A percentile compares a stretch with the other conserved stretches of the same genome.
These are phyloP conservation scores for Brachyhypopomus occidentalis DNA, from an alignment of 2,113 vertebrate species.

Conservation along the genomic window DNA sequence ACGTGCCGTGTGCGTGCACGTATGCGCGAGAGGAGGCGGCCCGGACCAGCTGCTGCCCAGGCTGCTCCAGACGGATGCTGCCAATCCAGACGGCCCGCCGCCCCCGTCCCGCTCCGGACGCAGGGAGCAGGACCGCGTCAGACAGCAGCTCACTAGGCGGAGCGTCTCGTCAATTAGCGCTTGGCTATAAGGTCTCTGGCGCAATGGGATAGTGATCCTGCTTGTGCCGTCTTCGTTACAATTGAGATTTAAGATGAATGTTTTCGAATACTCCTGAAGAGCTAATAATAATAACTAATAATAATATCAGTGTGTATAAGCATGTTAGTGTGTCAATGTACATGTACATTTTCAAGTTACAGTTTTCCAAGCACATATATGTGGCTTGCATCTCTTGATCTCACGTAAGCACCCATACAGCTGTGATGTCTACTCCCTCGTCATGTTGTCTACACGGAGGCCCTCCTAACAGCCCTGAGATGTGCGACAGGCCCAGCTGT, in stretches of 20 bases:
- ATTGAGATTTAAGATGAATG: no score
- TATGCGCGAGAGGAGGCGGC: not conserved
- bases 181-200: no score
- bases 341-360: not conserved
- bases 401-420: not conserved
- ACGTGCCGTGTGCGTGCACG: not conserved
- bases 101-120: not conserved
- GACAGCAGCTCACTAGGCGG: not conserved
- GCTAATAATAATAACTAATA: no score
- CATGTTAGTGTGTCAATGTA: not conserved
- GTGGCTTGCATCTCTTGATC: not conserved
- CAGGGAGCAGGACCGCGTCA: not conserved
- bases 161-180: not conserved
- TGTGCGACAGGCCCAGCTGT: not conserved
- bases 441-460: not conserved
- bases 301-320: not conserved
- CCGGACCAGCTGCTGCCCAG: not conserved
- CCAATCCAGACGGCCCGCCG: not conserved
- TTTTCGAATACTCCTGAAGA: not conserved
- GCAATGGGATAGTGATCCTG: no score
- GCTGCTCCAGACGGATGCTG: not conserved
- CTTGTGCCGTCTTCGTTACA: no score
- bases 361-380: not conserved
- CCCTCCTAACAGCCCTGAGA: constrained; percentile 9
- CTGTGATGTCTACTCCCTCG: constrained; percentile 6